Percentiles rank a stretch among this genome's conserved stretches.
Conservation (phyloP, 2,888 invertebrate species). For the Plagodis pulveraria region DNA sequence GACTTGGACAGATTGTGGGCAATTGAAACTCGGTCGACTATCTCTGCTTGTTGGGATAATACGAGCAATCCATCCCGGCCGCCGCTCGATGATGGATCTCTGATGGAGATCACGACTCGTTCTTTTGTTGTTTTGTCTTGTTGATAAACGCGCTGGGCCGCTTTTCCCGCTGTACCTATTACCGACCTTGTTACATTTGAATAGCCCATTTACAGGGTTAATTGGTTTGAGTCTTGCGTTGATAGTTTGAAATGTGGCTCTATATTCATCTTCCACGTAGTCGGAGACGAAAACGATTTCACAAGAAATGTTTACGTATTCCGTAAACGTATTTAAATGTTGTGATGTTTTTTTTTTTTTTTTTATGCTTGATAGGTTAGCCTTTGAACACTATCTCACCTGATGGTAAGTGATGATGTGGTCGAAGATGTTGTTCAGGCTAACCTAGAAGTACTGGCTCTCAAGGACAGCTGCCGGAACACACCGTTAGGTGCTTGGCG, state of each 20-base stretch:
- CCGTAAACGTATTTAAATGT: slow-evolving; percentile 31
- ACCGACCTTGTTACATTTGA: slow-evolving; percentile 75
- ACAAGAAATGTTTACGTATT: slow-evolving; percentile 21
- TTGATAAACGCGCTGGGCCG: slow-evolving; percentile 70
- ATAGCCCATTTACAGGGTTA: slow-evolving; percentile 70
- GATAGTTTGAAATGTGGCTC: slow-evolving; percentile 53
- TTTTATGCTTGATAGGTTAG: too few species aligned
- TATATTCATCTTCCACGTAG: slow-evolving; percentile 43
- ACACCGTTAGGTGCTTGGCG: too few species aligned
- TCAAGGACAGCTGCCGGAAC: too few species aligned
- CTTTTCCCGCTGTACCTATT: slow-evolving; percentile 61
- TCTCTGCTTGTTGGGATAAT: slow-evolving; percentile 75
- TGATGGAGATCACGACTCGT: slow-evolving; percentile 78
- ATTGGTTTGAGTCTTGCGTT: slow-evolving; percentile 59
- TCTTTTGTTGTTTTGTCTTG: slow-evolving; percentile 75
- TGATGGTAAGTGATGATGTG: too few species aligned
- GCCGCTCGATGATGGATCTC: slow-evolving; percentile 74
- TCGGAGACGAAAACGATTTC: slow-evolving; percentile 18
- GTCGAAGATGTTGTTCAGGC: too few species aligned
- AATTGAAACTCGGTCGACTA: slow-evolving; percentile 66
- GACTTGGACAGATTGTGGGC: slow-evolving; percentile 72
- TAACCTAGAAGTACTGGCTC: too few species aligned
- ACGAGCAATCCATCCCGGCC: slow-evolving; percentile 76
- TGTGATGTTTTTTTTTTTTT: too few species aligned
- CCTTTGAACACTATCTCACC: too few species aligned